Evolutionary conservation across 2,797 vertebrate genomes (phyloP).

Genomic region (Bovichtus diacanthus): DNA sequence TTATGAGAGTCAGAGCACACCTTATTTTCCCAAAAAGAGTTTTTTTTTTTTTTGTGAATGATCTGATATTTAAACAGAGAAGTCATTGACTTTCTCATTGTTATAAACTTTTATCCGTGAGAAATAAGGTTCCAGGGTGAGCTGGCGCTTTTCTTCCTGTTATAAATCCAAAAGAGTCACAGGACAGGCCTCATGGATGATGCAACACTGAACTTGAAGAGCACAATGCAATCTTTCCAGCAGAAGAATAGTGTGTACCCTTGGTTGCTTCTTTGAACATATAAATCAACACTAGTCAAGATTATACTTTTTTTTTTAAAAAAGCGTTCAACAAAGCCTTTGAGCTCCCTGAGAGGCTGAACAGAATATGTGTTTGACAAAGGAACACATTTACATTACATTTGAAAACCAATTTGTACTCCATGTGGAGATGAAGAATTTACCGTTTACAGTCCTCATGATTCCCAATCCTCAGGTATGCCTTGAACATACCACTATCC

Average conservation of each 20-base stretch:
- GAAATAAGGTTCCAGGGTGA: neutral
- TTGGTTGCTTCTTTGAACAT: conserved; percentile 11
- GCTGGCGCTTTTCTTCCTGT: neutral
- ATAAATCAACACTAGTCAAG: neutral
- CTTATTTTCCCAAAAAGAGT: neutral
- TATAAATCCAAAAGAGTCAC: conserved; percentile 12
- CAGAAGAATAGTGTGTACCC: neutral
- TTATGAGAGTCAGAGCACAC: neutral
- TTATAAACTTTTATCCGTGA: neutral
- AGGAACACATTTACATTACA: too few species aligned
- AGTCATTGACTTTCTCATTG: neutral
- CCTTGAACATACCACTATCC: neutral
- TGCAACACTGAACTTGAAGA: neutral
- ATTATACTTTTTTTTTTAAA: too few species aligned
- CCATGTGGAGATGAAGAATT: neutral
- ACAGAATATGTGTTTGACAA: neutral
- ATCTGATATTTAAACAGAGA: conserved; percentile 11
- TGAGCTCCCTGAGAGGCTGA: neutral
- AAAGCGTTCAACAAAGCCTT: neutral
- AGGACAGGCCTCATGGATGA: neutral
- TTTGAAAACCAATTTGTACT: conserved; percentile 3
- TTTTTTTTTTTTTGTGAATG: neutral
- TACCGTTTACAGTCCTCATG: neutral
- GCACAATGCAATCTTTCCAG: neutral
- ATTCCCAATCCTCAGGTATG: conserved; percentile 2